phyloP scores from a whole-genome alignment of 2,113 vertebrate species.

The Spea bombifrons region DNA sequence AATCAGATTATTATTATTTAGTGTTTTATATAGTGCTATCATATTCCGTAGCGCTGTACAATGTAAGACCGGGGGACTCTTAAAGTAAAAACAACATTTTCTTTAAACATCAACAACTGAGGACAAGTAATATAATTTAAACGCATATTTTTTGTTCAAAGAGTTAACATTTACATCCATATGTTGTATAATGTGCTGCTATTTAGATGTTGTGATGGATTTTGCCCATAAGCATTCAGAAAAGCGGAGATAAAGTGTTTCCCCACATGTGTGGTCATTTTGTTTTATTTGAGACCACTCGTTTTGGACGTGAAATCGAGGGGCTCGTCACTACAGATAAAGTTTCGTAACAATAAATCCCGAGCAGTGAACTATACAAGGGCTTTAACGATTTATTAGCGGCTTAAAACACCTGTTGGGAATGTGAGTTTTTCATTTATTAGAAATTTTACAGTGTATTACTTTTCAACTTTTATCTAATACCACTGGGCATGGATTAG shows the following conservation, averaged over 20 bases:
- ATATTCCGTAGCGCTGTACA: too few relatives aligned
- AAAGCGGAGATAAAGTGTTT: neutral
- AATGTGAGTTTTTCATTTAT: constrained; percentile 32
- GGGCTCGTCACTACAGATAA: constrained; percentile 9
- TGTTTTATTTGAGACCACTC: constrained; percentile 2
- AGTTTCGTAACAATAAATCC: constrained; percentile 35
- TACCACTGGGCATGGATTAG: too few relatives aligned
- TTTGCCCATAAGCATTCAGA: neutral
- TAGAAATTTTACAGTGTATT: constrained; percentile 32
- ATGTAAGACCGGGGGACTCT: too few relatives aligned
- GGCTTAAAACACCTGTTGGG: constrained; percentile 41
- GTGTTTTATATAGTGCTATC: too few relatives aligned
- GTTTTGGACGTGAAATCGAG: constrained; percentile 24
- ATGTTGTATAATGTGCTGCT: too few relatives aligned
- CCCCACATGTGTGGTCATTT: constrained; percentile 12
- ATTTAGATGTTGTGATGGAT: too few relatives aligned
- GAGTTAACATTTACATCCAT: too few relatives aligned
- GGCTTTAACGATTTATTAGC: constrained; percentile 8
- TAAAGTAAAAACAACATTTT: too few relatives aligned
- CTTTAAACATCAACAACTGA: too few relatives aligned
- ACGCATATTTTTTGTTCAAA: too few relatives aligned
- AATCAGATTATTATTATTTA: too few relatives aligned
- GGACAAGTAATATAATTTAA: too few relatives aligned
- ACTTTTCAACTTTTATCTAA: constrained; percentile 7
- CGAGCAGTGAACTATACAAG: constrained; percentile 6